Conservation (phyloP, 2,888 invertebrate genomes). For the Orthonevra nobilis region DNA sequence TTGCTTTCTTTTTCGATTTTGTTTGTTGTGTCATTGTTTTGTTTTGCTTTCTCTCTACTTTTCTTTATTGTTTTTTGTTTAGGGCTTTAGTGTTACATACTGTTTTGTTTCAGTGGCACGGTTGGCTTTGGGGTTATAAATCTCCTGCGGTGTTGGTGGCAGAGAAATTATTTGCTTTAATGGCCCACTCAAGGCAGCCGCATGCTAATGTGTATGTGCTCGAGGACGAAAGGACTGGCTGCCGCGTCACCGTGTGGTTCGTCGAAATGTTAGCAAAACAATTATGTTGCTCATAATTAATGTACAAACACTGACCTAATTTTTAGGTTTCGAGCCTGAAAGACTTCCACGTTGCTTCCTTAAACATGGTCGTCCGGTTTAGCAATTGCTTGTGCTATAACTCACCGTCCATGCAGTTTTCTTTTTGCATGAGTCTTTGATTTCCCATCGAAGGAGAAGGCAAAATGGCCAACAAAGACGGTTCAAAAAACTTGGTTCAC, state of each 20-base stretch:
- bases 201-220: constrained; percentile 15
- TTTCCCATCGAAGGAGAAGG: constrained; percentile 36
- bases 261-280: constrained; percentile 59
- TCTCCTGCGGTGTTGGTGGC: constrained; percentile 32
- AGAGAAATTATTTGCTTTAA: constrained; percentile 44
- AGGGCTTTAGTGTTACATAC: constrained; percentile 35
- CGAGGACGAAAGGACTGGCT: no score
- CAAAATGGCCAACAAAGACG: constrained; percentile 27
- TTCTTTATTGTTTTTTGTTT: constrained; percentile 19
- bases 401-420: constrained; percentile 21
- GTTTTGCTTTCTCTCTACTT: neutral
- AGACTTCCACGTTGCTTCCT: no score
- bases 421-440: constrained; percentile 14
- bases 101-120: constrained; percentile 53
- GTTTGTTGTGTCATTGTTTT: constrained; percentile 32
- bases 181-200: constrained; percentile 34
- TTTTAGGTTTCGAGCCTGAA: constrained; percentile 14
- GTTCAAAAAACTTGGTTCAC: constrained; percentile 64
- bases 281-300: constrained; percentile 68
- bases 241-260: constrained; percentile 14
- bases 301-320: constrained; percentile 22
- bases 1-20: constrained; percentile 19
- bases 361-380: neutral
- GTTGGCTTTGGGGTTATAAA: constrained; percentile 62
- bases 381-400: constrained; percentile 15